phyloP scores from a whole-genome alignment of 2,797 vertebrate species.

The Gallinago solitaria region DNA sequence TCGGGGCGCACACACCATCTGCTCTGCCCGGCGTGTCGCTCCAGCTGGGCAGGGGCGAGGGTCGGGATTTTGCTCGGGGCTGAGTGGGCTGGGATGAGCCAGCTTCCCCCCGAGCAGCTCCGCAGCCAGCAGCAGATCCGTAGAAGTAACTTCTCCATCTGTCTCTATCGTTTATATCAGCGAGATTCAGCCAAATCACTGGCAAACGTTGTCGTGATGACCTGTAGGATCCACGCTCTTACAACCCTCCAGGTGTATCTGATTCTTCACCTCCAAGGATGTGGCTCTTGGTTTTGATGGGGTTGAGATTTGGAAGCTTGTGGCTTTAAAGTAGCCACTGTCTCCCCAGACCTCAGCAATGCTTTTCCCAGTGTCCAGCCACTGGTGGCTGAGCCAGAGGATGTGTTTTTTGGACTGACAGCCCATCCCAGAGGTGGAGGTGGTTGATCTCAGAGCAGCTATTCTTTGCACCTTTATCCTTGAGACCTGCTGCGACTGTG shows the following conservation, averaged over 20 bases:
- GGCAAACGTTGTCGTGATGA: neutral
- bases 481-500: neutral
- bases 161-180: neutral
- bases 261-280: neutral
- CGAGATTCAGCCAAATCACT: neutral
- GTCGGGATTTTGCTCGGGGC: neutral
- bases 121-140: neutral
- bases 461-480: neutral
- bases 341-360: neutral
- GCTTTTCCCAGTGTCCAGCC: neutral
- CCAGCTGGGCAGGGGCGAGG: neutral
- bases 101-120: neutral
- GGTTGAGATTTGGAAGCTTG: neutral
- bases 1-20: neutral
- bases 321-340: neutral
- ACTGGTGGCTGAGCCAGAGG: fast-evolving
- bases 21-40: neutral
- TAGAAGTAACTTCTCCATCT: neutral
- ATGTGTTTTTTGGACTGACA: neutral
- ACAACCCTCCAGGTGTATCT: neutral
- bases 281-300: neutral
- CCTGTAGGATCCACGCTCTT: neutral
- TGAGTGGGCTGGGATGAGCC: neutral
- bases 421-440: fast-evolving
- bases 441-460: neutral